Conservation (phyloP, 2,113 vertebrate species). For the Sebastes schlegelii region DNA sequence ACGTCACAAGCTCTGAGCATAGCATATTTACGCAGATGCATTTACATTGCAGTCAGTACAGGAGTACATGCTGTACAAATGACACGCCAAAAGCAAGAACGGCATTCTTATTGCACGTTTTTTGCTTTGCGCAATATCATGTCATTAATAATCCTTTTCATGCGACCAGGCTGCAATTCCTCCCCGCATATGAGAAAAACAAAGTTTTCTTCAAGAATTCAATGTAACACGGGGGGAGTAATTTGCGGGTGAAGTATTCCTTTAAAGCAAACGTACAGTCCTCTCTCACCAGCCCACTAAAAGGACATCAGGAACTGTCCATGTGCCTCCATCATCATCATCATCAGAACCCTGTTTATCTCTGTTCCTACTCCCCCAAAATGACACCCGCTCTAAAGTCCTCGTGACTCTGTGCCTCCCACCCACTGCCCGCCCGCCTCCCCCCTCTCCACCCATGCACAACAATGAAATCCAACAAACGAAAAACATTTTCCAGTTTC, state of each 20-base stretch:
- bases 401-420: constrained; percentile 68
- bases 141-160: too few species aligned
- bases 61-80: too few species aligned
- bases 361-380: constrained; percentile 70
- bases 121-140: too few species aligned
- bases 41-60: too few species aligned
- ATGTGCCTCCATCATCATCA: constrained; percentile 69
- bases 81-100: too few species aligned
- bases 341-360: constrained; percentile 74
- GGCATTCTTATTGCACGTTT: too few species aligned
- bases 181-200: not conserved
- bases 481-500: constrained; percentile 83
- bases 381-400: constrained; percentile 63
- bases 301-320: constrained; percentile 47
- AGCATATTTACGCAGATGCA: too few species aligned
- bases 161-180: too few species aligned
- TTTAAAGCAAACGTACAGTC: not conserved
- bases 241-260: not conserved
- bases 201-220: not conserved
- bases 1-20: too few species aligned
- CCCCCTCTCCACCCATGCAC: constrained; percentile 54
- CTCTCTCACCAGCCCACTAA: not conserved
- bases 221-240: not conserved
- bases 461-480: constrained; percentile 74
- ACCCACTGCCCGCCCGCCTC: constrained; percentile 30